Evolutionary conservation across 2,113 vertebrate genomes (phyloP).

Genomic region (Stercorarius parasiticus): DNA sequence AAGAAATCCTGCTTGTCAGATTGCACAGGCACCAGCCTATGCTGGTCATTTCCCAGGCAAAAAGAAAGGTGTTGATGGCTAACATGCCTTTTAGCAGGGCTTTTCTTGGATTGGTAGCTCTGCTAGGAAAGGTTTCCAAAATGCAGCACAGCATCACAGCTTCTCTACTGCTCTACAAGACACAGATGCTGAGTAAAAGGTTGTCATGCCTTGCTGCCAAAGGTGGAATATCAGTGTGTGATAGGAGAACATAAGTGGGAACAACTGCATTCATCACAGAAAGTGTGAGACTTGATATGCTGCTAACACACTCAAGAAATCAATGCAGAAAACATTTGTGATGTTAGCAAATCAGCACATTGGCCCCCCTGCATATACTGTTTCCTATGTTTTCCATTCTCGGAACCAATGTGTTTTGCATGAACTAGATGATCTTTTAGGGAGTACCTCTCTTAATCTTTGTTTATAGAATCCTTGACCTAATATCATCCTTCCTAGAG

Average conservation of each 20-base stretch:
- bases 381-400: background rate
- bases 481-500: background rate
- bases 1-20: background rate
- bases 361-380: background rate
- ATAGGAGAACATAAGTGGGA: background rate
- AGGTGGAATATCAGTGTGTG: background rate
- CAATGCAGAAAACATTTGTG: background rate
- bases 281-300: background rate
- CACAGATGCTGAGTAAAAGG: background rate
- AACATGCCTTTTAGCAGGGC: background rate
- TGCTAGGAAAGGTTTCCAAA: background rate
- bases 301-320: background rate
- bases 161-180: background rate
- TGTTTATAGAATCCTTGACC: background rate
- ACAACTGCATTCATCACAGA: background rate
- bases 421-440: background rate
- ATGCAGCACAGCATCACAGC: background rate
- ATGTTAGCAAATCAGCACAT: background rate
- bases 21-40: background rate
- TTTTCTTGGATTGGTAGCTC: background rate
- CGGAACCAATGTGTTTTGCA: background rate
- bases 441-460: background rate
- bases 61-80: background rate
- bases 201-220: background rate
- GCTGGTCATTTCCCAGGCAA: background rate